Percentiles rank a stretch among this genome's conserved stretches.
phyloP scores from a whole-genome alignment of 2,113 vertebrate genomes.

The Urocitellus parryii region DNA sequence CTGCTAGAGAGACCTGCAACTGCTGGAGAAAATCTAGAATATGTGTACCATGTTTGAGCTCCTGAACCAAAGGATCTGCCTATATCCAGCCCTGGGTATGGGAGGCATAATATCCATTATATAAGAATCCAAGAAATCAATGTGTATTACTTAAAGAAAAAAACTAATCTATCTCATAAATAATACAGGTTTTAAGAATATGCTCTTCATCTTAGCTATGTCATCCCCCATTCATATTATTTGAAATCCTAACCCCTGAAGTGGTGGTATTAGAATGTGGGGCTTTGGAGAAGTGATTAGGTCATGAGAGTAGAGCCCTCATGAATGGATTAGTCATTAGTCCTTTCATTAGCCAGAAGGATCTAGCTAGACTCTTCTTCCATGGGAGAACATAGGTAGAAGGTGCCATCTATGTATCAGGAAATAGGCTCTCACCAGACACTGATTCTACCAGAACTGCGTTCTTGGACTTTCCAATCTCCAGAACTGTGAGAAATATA shows the following conservation, averaged over 20 bases:
- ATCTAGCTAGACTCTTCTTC: not conserved
- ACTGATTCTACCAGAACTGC: not conserved
- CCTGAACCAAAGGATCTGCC: not conserved
- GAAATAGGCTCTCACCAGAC: not conserved
- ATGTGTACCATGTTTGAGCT: not conserved
- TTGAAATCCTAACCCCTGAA: not conserved
- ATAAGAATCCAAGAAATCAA: constrained; percentile 22
- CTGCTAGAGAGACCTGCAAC: not conserved
- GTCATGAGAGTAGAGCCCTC: not conserved
- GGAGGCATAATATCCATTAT: not conserved
- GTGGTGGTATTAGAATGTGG: not conserved
- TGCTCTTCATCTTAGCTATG: not conserved
- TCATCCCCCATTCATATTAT: not conserved
- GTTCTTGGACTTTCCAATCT: not conserved
- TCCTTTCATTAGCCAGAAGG: not conserved
- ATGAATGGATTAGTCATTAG: not conserved
- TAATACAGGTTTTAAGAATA: constrained; percentile 22
- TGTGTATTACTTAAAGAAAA: constrained; percentile 12
- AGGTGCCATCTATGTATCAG: not conserved
- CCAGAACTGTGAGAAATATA: not conserved
- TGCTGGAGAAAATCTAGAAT: not conserved
- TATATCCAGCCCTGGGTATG: not conserved
- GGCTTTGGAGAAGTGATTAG: not conserved
- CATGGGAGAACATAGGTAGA: not conserved
- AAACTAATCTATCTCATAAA: not conserved